Evolutionary conservation across 2,888 invertebrate species (phyloP).

Genomic region (Drosophila paranaensis): DNA sequence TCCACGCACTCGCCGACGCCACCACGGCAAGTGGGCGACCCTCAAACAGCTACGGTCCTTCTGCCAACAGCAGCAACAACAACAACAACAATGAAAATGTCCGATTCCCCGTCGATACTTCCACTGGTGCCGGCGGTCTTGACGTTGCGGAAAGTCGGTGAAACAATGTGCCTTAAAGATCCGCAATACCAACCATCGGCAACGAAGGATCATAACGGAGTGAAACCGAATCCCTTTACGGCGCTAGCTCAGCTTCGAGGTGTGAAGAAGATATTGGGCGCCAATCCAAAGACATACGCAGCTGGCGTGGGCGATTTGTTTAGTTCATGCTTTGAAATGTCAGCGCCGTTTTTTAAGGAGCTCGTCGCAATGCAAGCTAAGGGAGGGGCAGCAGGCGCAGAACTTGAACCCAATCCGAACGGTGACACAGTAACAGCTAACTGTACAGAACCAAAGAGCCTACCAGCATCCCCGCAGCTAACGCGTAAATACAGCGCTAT

Average conservation of each 20-base stretch:
- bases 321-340: conserved; percentile 91
- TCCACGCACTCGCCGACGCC: conserved; percentile 83
- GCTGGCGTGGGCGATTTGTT: conserved; percentile 87
- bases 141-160: conserved; percentile 90
- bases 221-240: conserved; percentile 89
- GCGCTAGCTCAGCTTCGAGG: conserved; percentile 91
- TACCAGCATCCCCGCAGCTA: conserved; percentile 86
- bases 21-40: conserved; percentile 71
- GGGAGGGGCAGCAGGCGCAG: conserved; percentile 33
- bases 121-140: conserved; percentile 84
- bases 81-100: conserved; percentile 27
- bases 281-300: conserved; percentile 85
- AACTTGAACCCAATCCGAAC: conserved; percentile 6
- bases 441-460: conserved; percentile 85
- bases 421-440: conserved; percentile 20
- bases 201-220: conserved; percentile 82
- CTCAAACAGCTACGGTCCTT: conserved; percentile 32
- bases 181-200: conserved; percentile 90
- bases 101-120: conserved; percentile 61
- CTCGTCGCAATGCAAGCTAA: conserved; percentile 81
- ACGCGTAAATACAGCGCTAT: conserved; percentile 83
- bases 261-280: conserved; percentile 92
- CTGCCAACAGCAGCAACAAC: conserved; percentile 38
- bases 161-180: conserved; percentile 94
- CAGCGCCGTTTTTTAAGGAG: conserved; percentile 88